Evolutionary conservation across 2,113 vertebrate species (phyloP), one percentile per base, ranked within the genome.

Genomic region (Coracopsis vasa): DNA sequence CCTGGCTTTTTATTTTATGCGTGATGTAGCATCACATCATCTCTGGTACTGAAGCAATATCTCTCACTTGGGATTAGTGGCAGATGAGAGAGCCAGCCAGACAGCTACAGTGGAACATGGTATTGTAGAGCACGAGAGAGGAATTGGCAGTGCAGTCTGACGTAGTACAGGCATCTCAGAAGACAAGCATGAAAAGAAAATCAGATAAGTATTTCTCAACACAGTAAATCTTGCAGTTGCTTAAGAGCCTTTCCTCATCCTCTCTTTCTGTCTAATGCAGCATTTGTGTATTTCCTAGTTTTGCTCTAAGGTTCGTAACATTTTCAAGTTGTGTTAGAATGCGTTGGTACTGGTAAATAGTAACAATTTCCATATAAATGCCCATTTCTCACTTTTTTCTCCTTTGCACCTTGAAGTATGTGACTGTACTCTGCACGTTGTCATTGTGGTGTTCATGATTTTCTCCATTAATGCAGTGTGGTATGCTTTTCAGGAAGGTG

Each of bases 1-100:
- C 60, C 54, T 2, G 8, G 33, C n/a, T 54, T 25, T 16, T 2
- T 13, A 5, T 24, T 39, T 37, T 51, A 73, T 1, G 0, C 11
- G 25, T 28, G n/a, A 44, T 39, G 39, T 48, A 70, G 16, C 45
- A 58, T 70, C 67, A 42, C 10, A 13, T 17, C 37, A 1, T 51
- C 16, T 41, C 35, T 51, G 39, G 48, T 11, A 19, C 28, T 19
- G n/a, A 62, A 66, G 24, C 37, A 39, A 47, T 1, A 0, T 28
- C 23, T 58, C 51, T 88, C 16, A 7, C 39, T 11, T 71, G 35
- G 51, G 33, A 42, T 75, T 50, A 64, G 6, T 4, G 33, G 37
- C 5, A 41, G n/a, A 20, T 64, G 37, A 44, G 42, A 62, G 45
- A 75, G 20, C 50, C n/a, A 65, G 41, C 23, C 65, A 20, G 54